Evolutionary conservation across 2,888 invertebrate species (phyloP).

Genomic region (Aphidoletes aphidimyza): DNA sequence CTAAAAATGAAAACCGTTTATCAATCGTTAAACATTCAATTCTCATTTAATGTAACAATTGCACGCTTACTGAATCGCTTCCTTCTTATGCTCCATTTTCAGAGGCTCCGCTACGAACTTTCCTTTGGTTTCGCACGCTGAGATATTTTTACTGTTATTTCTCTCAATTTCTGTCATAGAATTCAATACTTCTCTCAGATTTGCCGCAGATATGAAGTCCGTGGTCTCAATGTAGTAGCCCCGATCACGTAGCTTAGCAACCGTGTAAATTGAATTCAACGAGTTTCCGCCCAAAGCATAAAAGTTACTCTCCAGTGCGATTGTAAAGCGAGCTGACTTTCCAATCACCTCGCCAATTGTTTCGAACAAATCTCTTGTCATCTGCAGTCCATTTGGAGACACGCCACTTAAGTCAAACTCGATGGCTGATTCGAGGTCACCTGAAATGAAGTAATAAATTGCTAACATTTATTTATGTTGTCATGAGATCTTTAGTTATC

Average conservation of each 20-base stretch:
- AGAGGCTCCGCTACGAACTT: conserved; percentile 63
- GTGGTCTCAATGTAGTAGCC: conserved; percentile 85
- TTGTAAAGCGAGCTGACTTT: conserved; percentile 71
- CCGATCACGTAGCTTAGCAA: conserved; percentile 78
- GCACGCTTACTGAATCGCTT: conserved; percentile 80
- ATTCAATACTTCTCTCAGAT: conserved; percentile 75
- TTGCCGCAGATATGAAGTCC: conserved; percentile 80
- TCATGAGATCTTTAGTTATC: too few relatives aligned
- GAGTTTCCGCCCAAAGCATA: conserved; percentile 89
- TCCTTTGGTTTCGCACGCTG: conserved; percentile 57
- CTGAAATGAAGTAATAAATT: conserved; percentile 61
- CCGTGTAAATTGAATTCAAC: conserved; percentile 84
- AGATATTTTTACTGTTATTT: background rate
- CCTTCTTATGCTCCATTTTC: conserved; percentile 71
- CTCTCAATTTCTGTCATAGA: conserved; percentile 66
- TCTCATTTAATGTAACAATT: conserved; percentile 63
- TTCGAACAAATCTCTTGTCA: conserved; percentile 77
- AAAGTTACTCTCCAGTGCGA: conserved; percentile 77
- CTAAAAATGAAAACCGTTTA: conserved; percentile 66
- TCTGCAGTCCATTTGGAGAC: conserved; percentile 69
- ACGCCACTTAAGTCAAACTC: conserved; percentile 77
- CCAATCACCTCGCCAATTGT: conserved; percentile 80
- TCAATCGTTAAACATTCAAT: conserved; percentile 54
- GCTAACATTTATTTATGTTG: too few relatives aligned
- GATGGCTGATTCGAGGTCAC: conserved; percentile 70